Evolutionary conservation across 2,888 invertebrate species (phyloP), one percentile per base, ranked within the genome.

Genomic region (Agapetus fuscipes): DNA sequence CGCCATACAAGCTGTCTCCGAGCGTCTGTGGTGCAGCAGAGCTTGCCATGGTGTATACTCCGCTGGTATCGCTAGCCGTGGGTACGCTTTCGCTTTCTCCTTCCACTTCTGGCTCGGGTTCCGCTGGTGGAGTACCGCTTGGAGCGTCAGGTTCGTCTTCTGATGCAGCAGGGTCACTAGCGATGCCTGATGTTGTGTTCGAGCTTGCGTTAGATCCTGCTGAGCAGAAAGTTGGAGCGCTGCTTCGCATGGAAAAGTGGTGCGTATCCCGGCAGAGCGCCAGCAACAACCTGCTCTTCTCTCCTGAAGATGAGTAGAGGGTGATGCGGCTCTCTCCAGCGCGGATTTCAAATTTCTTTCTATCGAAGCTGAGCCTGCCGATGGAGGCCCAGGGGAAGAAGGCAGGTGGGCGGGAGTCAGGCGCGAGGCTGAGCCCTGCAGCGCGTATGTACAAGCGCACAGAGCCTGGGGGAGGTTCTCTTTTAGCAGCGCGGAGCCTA

Each of bases 171-270:
- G 91, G 79, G 61, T 95, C 95, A 60, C 94, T 93, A 30, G 94
- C 93, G 52, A 95, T 93, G 42, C 95, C 95, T 17, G 93, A 94
- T 15, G 95, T 95, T 27, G 94, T 95, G 57, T 93, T 94, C n/a
- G 93, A 94, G 54, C 93, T 93, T 28, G 91, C 88, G 54, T 85
- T 87, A 43, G 90, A 4, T 9, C 9, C 20, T 9, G 20, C 20
- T n/a, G n/a, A n/a, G n/a, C n/a, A n/a, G n/a, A n/a, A n/a, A 37
- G 91, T 72, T 51, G 87, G 77, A 3, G 88, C 83, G 39, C 86
- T 83, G 56, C 93, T 82, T 57, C 87, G 86, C 87, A 95, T 87
- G 52, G 91, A 88, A 65, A 94, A 94, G 65, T 93, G 87, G 67
- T 97, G 96, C 15, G 94, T 93, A 53, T 88, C 87, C 57, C 85